These are phyloP conservation scores for Seira ritae DNA, from an alignment of 2,888 invertebrate species.

Conservation along the genomic window DNA sequence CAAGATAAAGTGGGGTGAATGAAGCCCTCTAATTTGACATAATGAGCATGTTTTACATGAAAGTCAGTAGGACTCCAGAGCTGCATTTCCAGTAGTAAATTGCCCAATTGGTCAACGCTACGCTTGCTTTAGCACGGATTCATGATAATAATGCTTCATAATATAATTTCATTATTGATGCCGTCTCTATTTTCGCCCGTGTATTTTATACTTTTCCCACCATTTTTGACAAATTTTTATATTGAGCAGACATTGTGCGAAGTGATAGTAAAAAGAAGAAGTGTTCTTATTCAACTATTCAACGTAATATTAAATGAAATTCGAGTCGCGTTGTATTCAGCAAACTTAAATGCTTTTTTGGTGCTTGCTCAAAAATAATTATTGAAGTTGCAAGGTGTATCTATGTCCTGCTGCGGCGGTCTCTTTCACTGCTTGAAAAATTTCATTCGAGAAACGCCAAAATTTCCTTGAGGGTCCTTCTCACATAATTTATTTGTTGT, in stretches of 20 bases:
- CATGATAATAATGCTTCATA: background rate
- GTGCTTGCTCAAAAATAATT: background rate
- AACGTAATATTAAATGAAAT: background rate
- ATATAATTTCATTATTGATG: conserved; percentile 10
- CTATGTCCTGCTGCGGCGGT: conserved; percentile 27
- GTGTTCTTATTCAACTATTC: no score
- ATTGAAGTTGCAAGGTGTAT: background rate
- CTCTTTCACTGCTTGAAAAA: background rate
- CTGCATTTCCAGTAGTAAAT: conserved; percentile 43
- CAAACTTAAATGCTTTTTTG: background rate
- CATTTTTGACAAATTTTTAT: no score
- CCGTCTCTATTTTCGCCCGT: background rate
- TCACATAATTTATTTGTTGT: background rate
- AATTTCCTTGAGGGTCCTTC: conserved; percentile 5
- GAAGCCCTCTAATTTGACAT: conserved; percentile 41
- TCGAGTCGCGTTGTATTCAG: background rate
- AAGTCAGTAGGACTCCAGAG: conserved; percentile 27
- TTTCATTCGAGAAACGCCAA: background rate
- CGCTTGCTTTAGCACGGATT: background rate
- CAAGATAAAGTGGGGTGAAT: conserved; percentile 27
- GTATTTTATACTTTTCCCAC: background rate
- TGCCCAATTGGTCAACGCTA: conserved; percentile 24
- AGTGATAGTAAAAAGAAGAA: no score
- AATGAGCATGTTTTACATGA: conserved; percentile 35
- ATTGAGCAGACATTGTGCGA: no score